Base-by-base conservation (phyloP, 1,140 invertebrate genomes). In the Macrocentrus cingulum region DNA sequence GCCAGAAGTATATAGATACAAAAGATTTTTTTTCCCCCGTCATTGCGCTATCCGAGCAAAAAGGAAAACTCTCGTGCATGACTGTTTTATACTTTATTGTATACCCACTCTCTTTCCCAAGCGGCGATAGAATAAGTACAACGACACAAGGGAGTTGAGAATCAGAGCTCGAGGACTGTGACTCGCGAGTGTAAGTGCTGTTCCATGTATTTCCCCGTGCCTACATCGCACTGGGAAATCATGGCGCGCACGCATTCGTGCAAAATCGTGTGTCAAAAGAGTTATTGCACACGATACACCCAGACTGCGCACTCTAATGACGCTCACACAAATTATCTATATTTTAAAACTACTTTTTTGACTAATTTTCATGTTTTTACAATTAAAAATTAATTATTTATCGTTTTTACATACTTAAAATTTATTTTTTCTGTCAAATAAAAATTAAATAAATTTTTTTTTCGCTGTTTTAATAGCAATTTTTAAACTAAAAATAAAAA, bases 151-250 rank as follows among this genome's bases (percentile, higher is more conserved):
- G 61, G 66, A 51, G 56, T 56, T 25, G 45, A 20, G 51, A 49
- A 46, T 55, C 37, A 18, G 41, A 46, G 48, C n/a, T n/a, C n/a
- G 19, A 55, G 46, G 41, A 60, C 56, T 39, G 66, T 53, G 59
- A 64, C 63, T 69, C 61, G 63, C 63, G 67, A 65, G 65, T 72
- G 65, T 76, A 76, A 76, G 74, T 75, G 74, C 74, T 67, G 67
- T 76, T 76, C 66, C 74, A 70, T 76, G 74, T 76, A 72, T 69
- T 65, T 22, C 13, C 9, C 23, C 48, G 11, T 39, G 13, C n/a
- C 29, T 44, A n/a, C 49, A 20, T 0, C 19, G 29, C 32, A 20
- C 20, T n/a, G 19, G 25, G 46, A 48, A 52, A 22, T 32, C 46
- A 55, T 52, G 52, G 34, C 53, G 52, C 46, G 46, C 23, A 2